phyloP scores from a whole-genome alignment of 2,888 invertebrate species.

The Parnassius orleans region DNA sequence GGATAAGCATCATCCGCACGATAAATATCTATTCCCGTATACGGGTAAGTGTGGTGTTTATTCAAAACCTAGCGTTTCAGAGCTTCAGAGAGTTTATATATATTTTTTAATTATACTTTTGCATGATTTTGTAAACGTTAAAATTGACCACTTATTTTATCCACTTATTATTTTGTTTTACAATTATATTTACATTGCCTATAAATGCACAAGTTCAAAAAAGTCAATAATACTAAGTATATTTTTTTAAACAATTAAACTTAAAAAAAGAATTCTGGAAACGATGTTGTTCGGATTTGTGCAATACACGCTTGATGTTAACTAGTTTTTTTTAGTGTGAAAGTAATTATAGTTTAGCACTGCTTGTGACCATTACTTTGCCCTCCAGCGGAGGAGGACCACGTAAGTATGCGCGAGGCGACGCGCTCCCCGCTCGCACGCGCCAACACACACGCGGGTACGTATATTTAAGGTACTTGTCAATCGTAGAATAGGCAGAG shows the following conservation, averaged over 20 bases:
- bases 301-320: constrained; percentile 33
- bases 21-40: constrained; percentile 92
- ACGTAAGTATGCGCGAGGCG: constrained; percentile 71
- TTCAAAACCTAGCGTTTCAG: too few relatives aligned
- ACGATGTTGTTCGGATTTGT: background rate
- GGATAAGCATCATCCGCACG: constrained; percentile 86
- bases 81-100: background rate
- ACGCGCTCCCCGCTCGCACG: constrained; percentile 51
- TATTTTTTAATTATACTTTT: constrained; percentile 6
- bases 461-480: constrained; percentile 15
- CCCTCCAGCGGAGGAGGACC: constrained; percentile 87
- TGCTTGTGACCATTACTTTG: constrained; percentile 46
- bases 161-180: background rate
- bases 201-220: too few relatives aligned
- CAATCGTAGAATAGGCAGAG: background rate
- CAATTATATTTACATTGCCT: background rate
- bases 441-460: constrained; percentile 60
- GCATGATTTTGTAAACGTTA: background rate
- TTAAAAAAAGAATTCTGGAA: too few relatives aligned
- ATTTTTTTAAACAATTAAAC: too few relatives aligned
- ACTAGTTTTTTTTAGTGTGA: constrained; percentile 30
- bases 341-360: constrained; percentile 24
- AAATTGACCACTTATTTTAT: too few relatives aligned
- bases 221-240: too few relatives aligned
- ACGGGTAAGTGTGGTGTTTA: constrained; percentile 77